Evolutionary conservation across 2,888 invertebrate genomes (phyloP).

Genomic region (Polyommatus icarus): DNA sequence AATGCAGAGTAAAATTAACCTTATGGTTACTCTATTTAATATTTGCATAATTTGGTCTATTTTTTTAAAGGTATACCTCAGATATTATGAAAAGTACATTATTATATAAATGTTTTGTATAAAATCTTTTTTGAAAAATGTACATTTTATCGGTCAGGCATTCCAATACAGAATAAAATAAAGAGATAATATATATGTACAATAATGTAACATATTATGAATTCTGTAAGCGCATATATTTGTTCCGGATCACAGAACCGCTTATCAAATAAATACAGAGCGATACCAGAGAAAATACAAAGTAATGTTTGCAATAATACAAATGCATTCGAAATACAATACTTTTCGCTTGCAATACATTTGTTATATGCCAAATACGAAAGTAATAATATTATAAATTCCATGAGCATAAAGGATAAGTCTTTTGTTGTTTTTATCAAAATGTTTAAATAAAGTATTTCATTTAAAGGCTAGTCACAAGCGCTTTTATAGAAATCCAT

Average conservation of each 20-base stretch:
- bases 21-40: no score
- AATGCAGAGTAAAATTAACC: no score
- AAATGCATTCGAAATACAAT: conserved; percentile 32
- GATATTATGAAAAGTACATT: no score
- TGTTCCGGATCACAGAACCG: background rate
- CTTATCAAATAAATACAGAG: conserved; percentile 22
- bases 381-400: background rate
- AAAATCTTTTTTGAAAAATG: no score
- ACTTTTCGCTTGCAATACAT: conserved; percentile 17
- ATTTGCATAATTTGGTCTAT: no score
- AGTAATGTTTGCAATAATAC: conserved; percentile 30
- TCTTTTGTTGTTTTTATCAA: background rate
- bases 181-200: background rate
- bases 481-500: no score
- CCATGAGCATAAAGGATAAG: background rate
- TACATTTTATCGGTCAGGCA: no score
- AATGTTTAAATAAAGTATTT: no score
- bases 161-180: background rate
- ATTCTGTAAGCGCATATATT: background rate
- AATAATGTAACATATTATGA: conserved; percentile 1
- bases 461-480: no score
- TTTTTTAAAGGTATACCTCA: no score
- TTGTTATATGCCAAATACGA: conserved; percentile 17
- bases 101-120: no score
- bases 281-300: conserved; percentile 25